A percentile compares a stretch with the other conserved stretches of the same genome.
Evolutionary conservation across 2,888 invertebrate genomes (phyloP).

Genomic region (Chrysolina haemoptera): DNA sequence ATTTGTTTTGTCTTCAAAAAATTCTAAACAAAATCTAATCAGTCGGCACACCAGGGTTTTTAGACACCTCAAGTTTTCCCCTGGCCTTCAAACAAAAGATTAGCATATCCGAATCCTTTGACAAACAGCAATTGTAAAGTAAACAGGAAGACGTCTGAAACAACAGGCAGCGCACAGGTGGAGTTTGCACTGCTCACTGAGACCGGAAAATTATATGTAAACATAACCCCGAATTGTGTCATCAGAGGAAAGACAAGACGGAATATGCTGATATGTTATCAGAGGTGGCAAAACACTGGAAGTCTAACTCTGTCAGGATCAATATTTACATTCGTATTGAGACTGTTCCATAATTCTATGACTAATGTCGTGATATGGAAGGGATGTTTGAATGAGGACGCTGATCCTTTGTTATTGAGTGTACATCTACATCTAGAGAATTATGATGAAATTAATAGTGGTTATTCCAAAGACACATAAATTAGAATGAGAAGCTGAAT

Average conservation of each 20-base stretch:
- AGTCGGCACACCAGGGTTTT: too few relatives aligned
- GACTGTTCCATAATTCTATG: slow-evolving; percentile 11
- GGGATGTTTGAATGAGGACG: background rate
- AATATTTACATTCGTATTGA: slow-evolving; percentile 1
- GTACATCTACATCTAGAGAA: background rate
- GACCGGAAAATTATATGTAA: slow-evolving; percentile 25
- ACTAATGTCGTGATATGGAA: slow-evolving; percentile 12
- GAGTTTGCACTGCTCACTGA: slow-evolving; percentile 10
- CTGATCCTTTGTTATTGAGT: background rate
- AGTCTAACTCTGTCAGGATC: slow-evolving; percentile 7
- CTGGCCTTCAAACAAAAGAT: slow-evolving; percentile 10
- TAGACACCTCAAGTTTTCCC: too few relatives aligned
- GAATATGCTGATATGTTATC: slow-evolving; percentile 20
- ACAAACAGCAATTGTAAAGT: slow-evolving; percentile 18
- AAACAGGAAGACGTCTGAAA: slow-evolving; percentile 27
- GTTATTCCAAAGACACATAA: too few relatives aligned
- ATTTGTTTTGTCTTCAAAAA: too few relatives aligned
- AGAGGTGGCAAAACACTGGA: slow-evolving; percentile 17
- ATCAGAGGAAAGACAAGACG: slow-evolving; percentile 10
- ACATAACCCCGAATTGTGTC: slow-evolving; percentile 16
- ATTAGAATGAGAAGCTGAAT: too few relatives aligned
- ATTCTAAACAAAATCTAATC: too few relatives aligned
- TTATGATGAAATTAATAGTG: background rate
- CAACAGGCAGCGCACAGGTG: slow-evolving; percentile 2
- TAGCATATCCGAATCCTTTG: slow-evolving; percentile 18